Evolutionary conservation across 2,113 vertebrate species (phyloP).

Genomic region (Brevimyrus niger): DNA sequence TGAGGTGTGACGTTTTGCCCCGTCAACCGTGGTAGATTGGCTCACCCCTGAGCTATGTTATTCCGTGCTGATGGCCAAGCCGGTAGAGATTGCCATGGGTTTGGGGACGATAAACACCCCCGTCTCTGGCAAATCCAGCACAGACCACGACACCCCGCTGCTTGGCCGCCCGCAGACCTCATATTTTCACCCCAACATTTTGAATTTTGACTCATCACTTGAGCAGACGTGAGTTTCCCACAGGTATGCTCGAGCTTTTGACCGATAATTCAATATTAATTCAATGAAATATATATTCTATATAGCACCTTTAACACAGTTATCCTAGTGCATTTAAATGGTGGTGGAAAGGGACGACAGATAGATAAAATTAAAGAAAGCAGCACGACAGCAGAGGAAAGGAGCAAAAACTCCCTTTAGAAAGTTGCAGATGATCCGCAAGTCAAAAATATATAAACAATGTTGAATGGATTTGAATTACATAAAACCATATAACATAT

Average conservation of each 20-base stretch:
- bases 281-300: not conserved
- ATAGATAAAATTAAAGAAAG: not conserved
- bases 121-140: not conserved
- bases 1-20: not conserved
- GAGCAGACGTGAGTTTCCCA: not conserved
- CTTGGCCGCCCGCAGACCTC: not conserved
- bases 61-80: not conserved
- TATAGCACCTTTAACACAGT: not conserved
- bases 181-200: not conserved
- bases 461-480: too few relatives aligned
- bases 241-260: not conserved
- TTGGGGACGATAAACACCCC: not conserved
- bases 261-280: too few relatives aligned
- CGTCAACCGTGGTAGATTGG: not conserved
- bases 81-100: not conserved
- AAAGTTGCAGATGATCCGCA: too few relatives aligned
- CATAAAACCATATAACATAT: too few relatives aligned
- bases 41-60: not conserved
- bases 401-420: too few relatives aligned
- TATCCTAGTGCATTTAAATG: too few relatives aligned
- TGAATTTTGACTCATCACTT: not conserved
- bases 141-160: not conserved
- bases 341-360: too few relatives aligned
- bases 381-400: not conserved
- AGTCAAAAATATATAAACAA: too few relatives aligned